Conservation (phyloP, 2,888 invertebrate species). For the Hipparchia semele region DNA sequence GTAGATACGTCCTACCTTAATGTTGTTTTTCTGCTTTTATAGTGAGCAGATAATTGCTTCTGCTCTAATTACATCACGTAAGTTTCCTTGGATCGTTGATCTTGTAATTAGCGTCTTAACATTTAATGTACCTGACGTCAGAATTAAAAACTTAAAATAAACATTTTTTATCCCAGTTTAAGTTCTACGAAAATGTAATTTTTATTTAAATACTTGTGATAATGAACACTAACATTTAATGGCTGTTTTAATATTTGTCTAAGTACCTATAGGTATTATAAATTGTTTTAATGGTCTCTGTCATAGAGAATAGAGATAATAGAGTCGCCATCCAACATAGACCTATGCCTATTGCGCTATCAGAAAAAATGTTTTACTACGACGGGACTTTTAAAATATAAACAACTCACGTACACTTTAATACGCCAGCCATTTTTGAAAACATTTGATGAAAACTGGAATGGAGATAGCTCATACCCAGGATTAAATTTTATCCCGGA, state of each 20-base stretch:
- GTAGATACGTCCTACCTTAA: neutral
- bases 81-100: conserved; percentile 14
- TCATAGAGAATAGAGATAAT: no score
- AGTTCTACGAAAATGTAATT: neutral
- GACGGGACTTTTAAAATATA: no score
- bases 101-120: conserved; percentile 11
- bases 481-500: no score
- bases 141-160: neutral
- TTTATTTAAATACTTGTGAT: neutral
- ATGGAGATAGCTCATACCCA: no score
- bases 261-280: no score
- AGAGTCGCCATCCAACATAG: no score
- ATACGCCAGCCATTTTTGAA: no score
- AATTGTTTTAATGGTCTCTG: no score
- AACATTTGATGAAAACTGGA: no score
- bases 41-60: neutral
- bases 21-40: neutral
- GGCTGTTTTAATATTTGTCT: neutral
- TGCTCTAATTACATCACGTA: conserved; percentile 7
- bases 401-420: no score
- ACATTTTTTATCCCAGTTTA: neutral
- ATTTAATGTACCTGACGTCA: neutral
- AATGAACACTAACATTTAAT: neutral
- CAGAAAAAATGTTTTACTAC: no score
- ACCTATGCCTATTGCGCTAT: no score